Percentiles rank a stretch among this genome's conserved stretches.
Conservation (phyloP, 2,113 vertebrate species). For the Taurulus bubalis region DNA sequence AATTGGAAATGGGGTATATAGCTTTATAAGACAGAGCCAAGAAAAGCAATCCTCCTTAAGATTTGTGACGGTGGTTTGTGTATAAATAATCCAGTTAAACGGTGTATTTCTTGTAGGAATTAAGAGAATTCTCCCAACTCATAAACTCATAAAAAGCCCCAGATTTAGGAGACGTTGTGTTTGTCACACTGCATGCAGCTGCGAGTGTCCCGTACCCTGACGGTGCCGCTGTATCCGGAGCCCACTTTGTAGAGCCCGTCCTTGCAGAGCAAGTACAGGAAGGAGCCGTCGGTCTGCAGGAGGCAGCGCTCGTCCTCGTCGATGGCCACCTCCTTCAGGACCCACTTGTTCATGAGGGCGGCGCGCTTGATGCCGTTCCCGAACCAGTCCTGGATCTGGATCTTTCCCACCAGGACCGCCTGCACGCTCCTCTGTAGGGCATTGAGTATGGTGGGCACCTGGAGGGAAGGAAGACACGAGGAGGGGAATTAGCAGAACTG, state of each 20-base stretch:
- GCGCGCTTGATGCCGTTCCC: constrained; percentile 98
- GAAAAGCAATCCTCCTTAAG: background rate
- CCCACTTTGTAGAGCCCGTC: constrained; percentile 99
- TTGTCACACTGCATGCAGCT: background rate
- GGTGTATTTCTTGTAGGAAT: background rate
- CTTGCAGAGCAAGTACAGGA: constrained; percentile 98
- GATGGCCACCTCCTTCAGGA: constrained; percentile 92
- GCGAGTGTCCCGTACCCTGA: constrained; percentile 86
- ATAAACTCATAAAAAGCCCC: background rate
- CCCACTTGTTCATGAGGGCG: constrained; percentile 98
- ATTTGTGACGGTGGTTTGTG: background rate
- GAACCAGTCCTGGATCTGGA: constrained; percentile 99
- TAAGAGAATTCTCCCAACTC: background rate
- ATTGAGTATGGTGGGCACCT: constrained; percentile 98
- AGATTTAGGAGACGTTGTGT: background rate
- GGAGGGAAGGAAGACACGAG: constrained; percentile 32
- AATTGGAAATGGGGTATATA: background rate
- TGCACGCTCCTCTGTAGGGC: constrained; percentile 97
- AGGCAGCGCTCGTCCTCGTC: constrained; percentile 97
- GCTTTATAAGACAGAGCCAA: background rate
- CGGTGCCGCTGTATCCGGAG: constrained; percentile 98
- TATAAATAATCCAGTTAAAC: background rate
- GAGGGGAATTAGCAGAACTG: background rate
- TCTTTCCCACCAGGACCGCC: constrained; percentile 97
- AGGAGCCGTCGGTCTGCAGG: constrained; percentile 97